Percentiles rank a stretch among this genome's conserved stretches.
Evolutionary conservation across 2,113 vertebrate genomes (phyloP).

Genomic region (Mohoua ochrocephala): DNA sequence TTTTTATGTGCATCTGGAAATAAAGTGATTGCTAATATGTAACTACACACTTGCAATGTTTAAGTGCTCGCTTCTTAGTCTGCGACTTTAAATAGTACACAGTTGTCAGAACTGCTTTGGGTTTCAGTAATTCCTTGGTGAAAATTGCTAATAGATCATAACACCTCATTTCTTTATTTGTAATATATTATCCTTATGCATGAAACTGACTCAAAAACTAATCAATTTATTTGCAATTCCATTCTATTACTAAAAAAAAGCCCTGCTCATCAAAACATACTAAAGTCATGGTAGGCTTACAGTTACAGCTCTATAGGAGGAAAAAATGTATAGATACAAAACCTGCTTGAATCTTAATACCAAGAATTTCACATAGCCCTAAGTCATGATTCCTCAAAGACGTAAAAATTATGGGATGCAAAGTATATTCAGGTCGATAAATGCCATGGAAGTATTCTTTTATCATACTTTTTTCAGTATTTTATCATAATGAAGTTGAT

Average conservation of each 20-base stretch:
- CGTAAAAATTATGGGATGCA: background rate
- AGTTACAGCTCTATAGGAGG: background rate
- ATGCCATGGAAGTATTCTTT: background rate
- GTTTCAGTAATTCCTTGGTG: background rate
- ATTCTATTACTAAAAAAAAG: background rate
- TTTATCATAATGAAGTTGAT: background rate
- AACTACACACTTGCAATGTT: background rate
- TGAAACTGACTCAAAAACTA: background rate
- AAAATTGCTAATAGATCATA: background rate
- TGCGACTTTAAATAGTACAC: background rate
- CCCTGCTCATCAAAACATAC: background rate
- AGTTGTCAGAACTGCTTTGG: background rate
- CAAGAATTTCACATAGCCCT: background rate
- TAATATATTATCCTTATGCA: background rate
- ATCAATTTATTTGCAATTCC: background rate
- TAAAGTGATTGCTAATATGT: background rate
- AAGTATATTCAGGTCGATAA: background rate
- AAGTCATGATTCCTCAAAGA: background rate
- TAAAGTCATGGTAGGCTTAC: background rate
- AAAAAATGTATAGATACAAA: background rate
- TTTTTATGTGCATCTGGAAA: background rate
- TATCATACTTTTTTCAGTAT: background rate
- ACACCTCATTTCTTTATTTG: background rate
- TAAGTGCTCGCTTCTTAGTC: background rate
- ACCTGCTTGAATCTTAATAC: background rate